These are phyloP conservation scores for Halictus rubicundus DNA, from an alignment of 1,140 invertebrate species.

Conservation along the genomic window DNA sequence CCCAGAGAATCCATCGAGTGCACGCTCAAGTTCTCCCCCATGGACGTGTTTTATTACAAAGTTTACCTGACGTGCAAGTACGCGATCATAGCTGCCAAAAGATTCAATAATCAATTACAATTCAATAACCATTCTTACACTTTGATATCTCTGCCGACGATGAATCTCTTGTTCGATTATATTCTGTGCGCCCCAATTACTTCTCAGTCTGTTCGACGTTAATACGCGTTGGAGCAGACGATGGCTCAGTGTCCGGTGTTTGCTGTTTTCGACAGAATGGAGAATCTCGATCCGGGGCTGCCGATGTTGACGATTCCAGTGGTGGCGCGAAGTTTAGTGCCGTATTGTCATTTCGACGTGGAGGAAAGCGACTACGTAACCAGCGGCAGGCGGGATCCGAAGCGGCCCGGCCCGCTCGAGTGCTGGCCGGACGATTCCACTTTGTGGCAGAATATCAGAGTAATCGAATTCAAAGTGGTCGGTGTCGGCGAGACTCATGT, in stretches of 20 bases:
- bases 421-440: conserved; percentile 60
- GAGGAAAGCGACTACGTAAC: conserved; percentile 80
- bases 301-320: conserved; percentile 57
- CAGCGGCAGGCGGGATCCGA: conserved; percentile 74
- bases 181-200: too few relatives aligned
- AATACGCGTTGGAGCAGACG: not conserved
- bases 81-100: not conserved
- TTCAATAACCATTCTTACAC: too few relatives aligned
- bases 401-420: conserved; percentile 54
- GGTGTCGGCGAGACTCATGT: conserved; percentile 72
- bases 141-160: too few relatives aligned
- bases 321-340: conserved; percentile 75
- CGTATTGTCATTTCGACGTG: conserved; percentile 81
- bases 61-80: conserved; percentile 70
- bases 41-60: conserved; percentile 71
- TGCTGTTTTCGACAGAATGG: conserved; percentile 55
- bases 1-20: conserved; percentile 57
- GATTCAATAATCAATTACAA: too few relatives aligned
- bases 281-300: conserved; percentile 67
- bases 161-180: too few relatives aligned
- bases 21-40: conserved; percentile 66
- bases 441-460: conserved; percentile 73
- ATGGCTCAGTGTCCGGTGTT: too few relatives aligned
- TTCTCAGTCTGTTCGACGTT: too few relatives aligned
- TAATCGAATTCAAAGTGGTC: conserved; percentile 81